Conservation (phyloP, 2,888 invertebrate species). For the Mayetiola destructor region DNA sequence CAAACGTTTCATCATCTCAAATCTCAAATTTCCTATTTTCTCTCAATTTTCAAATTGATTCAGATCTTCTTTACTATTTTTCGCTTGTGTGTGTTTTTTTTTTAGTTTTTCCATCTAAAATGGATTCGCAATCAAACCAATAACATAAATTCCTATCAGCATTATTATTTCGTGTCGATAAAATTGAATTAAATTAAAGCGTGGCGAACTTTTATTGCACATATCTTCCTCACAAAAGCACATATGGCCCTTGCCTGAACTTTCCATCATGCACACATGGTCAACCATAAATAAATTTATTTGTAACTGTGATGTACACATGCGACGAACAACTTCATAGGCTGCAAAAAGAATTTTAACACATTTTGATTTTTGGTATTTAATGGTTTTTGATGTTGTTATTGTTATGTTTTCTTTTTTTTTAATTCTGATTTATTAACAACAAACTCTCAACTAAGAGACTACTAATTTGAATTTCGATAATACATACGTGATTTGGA, state of each 20-base stretch:
- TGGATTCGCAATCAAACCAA: neutral
- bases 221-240: conserved; percentile 96
- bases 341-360: conserved; percentile 39
- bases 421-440: too few species aligned
- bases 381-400: too few species aligned
- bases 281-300: conserved; percentile 96
- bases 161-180: conserved; percentile 6
- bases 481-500: conserved; percentile 68
- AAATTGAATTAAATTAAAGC: conserved; percentile 11
- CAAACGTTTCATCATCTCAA: too few species aligned
- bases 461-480: neutral
- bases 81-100: neutral
- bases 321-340: conserved; percentile 79
- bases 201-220: conserved; percentile 51
- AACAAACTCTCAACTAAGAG: neutral
- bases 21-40: too few species aligned
- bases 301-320: conserved; percentile 84
- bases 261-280: conserved; percentile 98
- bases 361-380: too few species aligned
- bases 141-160: neutral
- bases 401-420: too few species aligned
- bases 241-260: conserved; percentile 95
- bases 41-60: too few species aligned
- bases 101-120: neutral
- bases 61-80: too few species aligned